Base-by-base conservation (phyloP, 2,797 vertebrate genomes). In the Distichodus sexfasciatus region DNA sequence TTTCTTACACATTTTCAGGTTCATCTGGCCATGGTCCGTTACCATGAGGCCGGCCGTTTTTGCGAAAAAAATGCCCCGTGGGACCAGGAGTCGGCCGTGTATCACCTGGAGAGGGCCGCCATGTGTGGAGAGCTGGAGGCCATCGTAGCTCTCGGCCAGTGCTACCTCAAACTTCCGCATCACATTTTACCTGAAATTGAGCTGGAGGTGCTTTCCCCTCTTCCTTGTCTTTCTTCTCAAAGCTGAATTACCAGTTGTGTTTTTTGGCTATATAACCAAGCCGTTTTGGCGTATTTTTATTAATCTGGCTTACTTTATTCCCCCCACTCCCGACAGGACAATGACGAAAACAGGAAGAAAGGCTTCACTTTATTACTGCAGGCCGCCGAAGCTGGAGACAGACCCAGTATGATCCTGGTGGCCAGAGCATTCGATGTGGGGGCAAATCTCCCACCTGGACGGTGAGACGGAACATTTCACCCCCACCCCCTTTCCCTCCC, bases 91-190 rank as follows among this genome's bases (percentile, higher is more conserved):
- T 93, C 96, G 0, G 97, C 97, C 1, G 69, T 98, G 78, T 95
- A 94, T 79, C 97, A 99, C 79, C 88, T 99, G 86, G 94, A 97
- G 80, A 91, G 92, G 0, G 97, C 97, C 0, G 94, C 95, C 0
- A 88, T 93, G 87, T 96, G 96, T 1, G 97, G 96, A 1, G 97
- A 99, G 84, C 90, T 99, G 84, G 96, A 98, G 80, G 97, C 96
- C 83, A 97, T 99, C 0, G 85, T 96, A 12, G 94, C 89, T 0
- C 79, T 98, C 11, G 96, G 96, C 0, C 94, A 95, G 74, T 95
- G 94, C 85, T 94, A 79, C 51, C 84, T 92, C 12, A 95, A 96
- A 88, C 89, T 98, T 77, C 94, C 96, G 0, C 97, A 99, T 80
- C 95, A 97, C 78, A 93, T 99, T 54, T 91, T 99, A 44, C 82